Evolutionary conservation across 2,113 vertebrate species (phyloP), one percentile per base, ranked within the genome.

Genomic region (Engraulis encrasicolus): DNA sequence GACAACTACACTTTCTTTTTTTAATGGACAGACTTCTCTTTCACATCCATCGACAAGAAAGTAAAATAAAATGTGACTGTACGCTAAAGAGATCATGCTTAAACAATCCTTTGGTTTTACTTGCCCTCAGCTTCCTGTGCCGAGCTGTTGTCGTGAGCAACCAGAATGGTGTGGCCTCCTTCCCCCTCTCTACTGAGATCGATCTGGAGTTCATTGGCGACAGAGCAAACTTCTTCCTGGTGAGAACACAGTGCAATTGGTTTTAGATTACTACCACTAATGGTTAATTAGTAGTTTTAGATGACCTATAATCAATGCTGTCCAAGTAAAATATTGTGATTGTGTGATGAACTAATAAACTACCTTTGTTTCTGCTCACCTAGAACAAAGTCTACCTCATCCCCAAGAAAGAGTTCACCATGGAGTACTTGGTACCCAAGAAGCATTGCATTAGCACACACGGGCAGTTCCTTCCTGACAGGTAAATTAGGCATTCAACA

Each of bases 381-480:
- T 91, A 99, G 98, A 93, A 97, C 89, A 94, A 98, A 27, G 89
- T 96, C 20, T 96, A 92, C 86, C 92, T 99, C 86, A 85, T 99
- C 6, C 98, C 96, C 0, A 82, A 85, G 83, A 94, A 93, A 0
- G 91, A 92, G 52, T 99, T 98, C 89, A 96, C 93, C 58, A 49
- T 95, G 90, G 98, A 99, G 91, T 94, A 96, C 0, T 85, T 98
- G 0, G 93, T 95, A 79, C 97, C 97, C 0, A 94, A 89, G 40
- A 92, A 97, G 54, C 96, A 93, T 87, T 99, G 98, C 87, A 95
- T 98, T 91, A 93, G 95, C 15, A 89, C 90, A 36, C 97, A 98
- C 0, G 97, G 98, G 4, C 89, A 91, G 0, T 98, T 97, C 80
- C 90, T 92, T 15, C 93, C 95, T 45, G 92, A 96, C 93, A 97